Conservation (phyloP, 2,888 invertebrate species). For the Eledone cirrhosa region DNA sequence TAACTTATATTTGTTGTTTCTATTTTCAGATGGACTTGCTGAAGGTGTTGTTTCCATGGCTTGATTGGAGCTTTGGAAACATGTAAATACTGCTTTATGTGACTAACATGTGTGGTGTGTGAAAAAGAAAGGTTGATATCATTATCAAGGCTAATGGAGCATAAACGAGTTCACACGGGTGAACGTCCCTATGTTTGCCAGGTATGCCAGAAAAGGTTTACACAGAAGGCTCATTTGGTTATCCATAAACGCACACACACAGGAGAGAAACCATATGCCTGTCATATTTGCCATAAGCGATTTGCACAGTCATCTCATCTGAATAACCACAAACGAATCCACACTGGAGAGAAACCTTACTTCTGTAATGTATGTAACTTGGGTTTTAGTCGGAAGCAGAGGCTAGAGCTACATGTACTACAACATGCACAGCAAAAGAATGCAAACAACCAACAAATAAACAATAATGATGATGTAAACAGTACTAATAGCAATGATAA, state of each 20-base stretch:
- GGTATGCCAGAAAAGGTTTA: slow-evolving; percentile 45
- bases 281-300: slow-evolving; percentile 49
- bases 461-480: slow-evolving; percentile 22
- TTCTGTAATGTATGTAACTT: slow-evolving; percentile 46
- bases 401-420: slow-evolving; percentile 45
- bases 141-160: slow-evolving; percentile 30
- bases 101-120: neutral
- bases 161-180: slow-evolving; percentile 32
- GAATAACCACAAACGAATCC: slow-evolving; percentile 48
- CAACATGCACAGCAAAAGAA: slow-evolving; percentile 35
- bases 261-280: slow-evolving; percentile 48
- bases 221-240: slow-evolving; percentile 48
- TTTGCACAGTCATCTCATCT: slow-evolving; percentile 51
- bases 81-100: neutral
- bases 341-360: slow-evolving; percentile 48
- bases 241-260: slow-evolving; percentile 48
- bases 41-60: too few species aligned
- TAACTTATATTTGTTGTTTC: too few species aligned
- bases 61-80: too few species aligned
- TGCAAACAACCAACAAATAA: neutral
- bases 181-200: slow-evolving; percentile 44
- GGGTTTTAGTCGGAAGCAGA: slow-evolving; percentile 46
- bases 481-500: neutral
- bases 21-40: too few species aligned
- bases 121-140: slow-evolving; percentile 29